Conservation (phyloP, 2,888 invertebrate species). For the Apodemia mormo region DNA sequence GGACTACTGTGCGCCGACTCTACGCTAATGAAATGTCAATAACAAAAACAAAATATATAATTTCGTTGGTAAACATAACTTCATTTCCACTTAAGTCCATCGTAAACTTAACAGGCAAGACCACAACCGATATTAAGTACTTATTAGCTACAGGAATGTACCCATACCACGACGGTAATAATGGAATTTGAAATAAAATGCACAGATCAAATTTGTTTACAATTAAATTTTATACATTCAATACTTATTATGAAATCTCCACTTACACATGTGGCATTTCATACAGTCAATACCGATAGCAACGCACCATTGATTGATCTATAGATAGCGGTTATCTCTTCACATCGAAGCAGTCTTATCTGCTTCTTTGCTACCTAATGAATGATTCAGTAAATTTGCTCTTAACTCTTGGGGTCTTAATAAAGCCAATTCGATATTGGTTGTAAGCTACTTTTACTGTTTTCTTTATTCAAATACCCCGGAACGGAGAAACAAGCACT, state of each 20-base stretch:
- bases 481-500: no score
- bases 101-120: conserved; percentile 82
- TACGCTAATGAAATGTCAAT: conserved; percentile 60
- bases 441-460: no score
- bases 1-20: conserved; percentile 56
- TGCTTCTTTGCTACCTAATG: no score
- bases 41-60: conserved; percentile 66
- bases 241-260: neutral
- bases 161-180: conserved; percentile 6
- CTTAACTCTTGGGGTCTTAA: no score
- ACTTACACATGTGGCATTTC: no score
- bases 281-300: no score
- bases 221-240: neutral
- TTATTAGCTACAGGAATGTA: conserved; percentile 79
- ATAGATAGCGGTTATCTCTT: no score
- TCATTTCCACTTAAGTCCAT: conserved; percentile 75
- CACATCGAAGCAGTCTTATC: no score
- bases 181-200: conserved; percentile 2
- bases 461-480: no score
- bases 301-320: no score
- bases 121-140: conserved; percentile 83
- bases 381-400: no score
- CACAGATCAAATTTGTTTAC: neutral
- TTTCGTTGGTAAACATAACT: conserved; percentile 81
- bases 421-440: no score